Conservation (phyloP, 2,113 vertebrate species). For the Datnioides undecimradiatus region DNA sequence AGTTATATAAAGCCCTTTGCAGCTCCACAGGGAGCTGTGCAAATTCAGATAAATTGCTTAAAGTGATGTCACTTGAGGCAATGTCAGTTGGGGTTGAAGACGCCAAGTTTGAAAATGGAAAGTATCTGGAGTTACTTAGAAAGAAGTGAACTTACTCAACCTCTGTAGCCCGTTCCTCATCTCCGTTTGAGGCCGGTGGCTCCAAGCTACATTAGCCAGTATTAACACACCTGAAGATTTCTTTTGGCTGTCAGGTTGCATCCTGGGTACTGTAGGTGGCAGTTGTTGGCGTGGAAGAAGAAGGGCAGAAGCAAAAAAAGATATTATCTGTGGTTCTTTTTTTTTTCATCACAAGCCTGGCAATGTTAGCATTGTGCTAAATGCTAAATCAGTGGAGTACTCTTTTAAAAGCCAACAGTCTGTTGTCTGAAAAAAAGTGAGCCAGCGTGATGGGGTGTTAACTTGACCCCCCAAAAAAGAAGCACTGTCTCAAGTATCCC, state of each 20-base stretch:
- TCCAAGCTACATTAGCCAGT: neutral
- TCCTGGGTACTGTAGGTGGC: neutral
- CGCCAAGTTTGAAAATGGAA: neutral
- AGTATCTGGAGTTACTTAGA: neutral
- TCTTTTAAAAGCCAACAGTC: neutral
- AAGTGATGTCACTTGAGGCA: constrained; percentile 9
- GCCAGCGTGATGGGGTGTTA: neutral
- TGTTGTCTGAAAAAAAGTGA: neutral
- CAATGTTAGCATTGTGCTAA: neutral
- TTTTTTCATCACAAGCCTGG: neutral
- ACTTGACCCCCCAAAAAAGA: neutral
- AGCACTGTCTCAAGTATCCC: neutral
- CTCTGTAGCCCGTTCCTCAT: neutral
- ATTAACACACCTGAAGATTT: neutral
- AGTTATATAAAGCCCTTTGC: neutral
- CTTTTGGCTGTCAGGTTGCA: neutral
- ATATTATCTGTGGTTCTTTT: neutral
- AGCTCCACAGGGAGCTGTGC: neutral
- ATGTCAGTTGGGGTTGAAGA: neutral
- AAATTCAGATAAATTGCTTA: neutral
- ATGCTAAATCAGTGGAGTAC: neutral
- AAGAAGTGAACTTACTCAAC: neutral
- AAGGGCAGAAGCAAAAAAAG: neutral
- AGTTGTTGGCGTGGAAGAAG: neutral
- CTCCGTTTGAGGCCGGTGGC: neutral